A percentile compares a stretch with the other conserved stretches of the same genome.
Evolutionary conservation across 2,888 invertebrate genomes (phyloP).

Genomic region (Cantharis nigra): DNA sequence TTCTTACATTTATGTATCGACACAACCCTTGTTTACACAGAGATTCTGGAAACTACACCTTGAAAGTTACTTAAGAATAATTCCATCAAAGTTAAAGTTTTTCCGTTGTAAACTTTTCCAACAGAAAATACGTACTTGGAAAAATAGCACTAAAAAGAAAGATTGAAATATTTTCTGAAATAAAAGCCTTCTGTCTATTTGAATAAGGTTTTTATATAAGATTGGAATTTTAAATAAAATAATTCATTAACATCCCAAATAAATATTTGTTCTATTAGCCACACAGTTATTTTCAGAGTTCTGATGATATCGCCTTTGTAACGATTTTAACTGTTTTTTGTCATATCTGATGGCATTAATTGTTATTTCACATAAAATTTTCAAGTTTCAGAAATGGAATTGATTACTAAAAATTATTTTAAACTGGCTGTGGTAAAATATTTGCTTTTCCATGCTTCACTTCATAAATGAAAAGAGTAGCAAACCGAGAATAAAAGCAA

Average conservation of each 20-base stretch:
- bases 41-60: neutral
- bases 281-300: neutral
- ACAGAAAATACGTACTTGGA: neutral
- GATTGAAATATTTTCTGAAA: neutral
- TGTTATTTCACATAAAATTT: neutral
- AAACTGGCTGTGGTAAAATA: neutral
- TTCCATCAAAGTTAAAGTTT: neutral
- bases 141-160: neutral
- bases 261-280: neutral
- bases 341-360: neutral
- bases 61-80: neutral
- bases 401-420: neutral
- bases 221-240: neutral
- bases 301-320: neutral
- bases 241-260: neutral
- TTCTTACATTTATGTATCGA: neutral
- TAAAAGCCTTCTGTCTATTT: neutral
- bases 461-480: neutral
- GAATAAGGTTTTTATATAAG: neutral
- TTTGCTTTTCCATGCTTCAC: neutral
- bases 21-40: neutral
- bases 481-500: neutral
- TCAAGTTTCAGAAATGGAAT: neutral
- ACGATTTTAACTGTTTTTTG: neutral
- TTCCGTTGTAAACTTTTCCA: neutral